Conservation (phyloP, 1,140 invertebrate genomes). For the Brachionus asplanchnoidis region DNA sequence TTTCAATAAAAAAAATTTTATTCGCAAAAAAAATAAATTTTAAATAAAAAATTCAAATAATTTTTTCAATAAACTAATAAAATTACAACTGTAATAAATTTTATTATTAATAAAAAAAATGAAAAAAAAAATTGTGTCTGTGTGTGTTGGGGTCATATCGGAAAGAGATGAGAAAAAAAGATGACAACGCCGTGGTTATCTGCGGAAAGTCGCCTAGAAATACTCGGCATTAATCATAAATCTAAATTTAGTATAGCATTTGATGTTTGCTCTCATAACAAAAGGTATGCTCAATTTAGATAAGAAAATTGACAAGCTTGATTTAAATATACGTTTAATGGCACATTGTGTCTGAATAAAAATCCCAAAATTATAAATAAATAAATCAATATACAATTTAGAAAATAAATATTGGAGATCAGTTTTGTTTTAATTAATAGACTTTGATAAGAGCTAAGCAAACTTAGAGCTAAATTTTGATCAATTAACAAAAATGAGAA, state of each 20-base stretch:
- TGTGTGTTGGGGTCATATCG: not conserved
- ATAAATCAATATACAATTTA: not conserved
- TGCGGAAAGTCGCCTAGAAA: not conserved
- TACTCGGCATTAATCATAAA: not conserved
- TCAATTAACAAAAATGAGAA: not conserved
- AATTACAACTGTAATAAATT: conserved; percentile 28
- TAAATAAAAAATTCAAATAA: not conserved
- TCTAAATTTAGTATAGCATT: not conserved
- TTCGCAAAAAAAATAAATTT: not conserved
- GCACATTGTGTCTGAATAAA: not conserved
- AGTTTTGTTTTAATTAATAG: conserved; percentile 26
- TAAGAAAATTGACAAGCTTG: conserved; percentile 17
- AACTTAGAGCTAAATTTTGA: not conserved
- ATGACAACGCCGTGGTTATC: not conserved
- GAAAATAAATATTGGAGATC: conserved; percentile 16
- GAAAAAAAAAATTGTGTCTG: not conserved
- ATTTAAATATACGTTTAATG: not conserved
- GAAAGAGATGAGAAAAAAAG: not conserved
- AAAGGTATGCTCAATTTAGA: not conserved
- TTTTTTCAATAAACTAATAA: conserved; percentile 20
- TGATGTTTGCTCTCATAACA: not conserved
- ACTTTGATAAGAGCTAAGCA: not conserved
- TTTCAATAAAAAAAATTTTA: not conserved
- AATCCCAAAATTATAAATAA: not conserved
- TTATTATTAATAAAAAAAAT: not conserved